These are phyloP conservation scores for Cyclophora punctaria DNA, from an alignment of 2,888 invertebrate genomes.

Conservation along the genomic window DNA sequence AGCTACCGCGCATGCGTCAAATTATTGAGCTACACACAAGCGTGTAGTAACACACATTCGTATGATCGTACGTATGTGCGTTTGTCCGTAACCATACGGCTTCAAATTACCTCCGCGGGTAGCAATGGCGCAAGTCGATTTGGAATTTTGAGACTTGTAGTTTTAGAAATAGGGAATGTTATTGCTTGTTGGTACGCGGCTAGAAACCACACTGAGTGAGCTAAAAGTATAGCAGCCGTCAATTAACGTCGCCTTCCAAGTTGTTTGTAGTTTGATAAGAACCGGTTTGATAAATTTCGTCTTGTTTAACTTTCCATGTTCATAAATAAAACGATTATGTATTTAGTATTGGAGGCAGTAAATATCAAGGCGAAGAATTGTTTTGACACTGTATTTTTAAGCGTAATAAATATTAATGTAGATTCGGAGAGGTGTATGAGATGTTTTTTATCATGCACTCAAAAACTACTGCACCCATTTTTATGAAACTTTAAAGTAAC, in stretches of 20 bases:
- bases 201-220: slow-evolving; percentile 40
- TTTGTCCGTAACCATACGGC: slow-evolving; percentile 62
- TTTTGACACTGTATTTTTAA: no score
- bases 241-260: slow-evolving; percentile 57
- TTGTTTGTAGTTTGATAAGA: slow-evolving; percentile 36
- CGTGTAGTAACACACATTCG: slow-evolving; percentile 23
- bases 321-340: no score
- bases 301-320: not conserved
- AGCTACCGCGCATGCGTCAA: slow-evolving; percentile 55
- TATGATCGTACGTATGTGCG: slow-evolving; percentile 67
- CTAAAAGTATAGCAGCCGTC: slow-evolving; percentile 60
- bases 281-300: slow-evolving; percentile 15
- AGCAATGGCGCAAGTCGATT: slow-evolving; percentile 56
- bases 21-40: slow-evolving; percentile 56
- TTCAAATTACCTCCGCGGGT: slow-evolving; percentile 57
- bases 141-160: slow-evolving; percentile 27
- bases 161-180: not conserved
- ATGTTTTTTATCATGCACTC: no score
- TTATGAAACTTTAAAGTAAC: no score
- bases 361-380: no score
- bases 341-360: no score
- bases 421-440: no score
- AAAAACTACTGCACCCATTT: no score
- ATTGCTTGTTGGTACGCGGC: slow-evolving; percentile 11
- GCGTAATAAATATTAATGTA: no score